phyloP scores from a whole-genome alignment of 2,113 vertebrate genomes.

The Psammodynastes pulverulentus region DNA sequence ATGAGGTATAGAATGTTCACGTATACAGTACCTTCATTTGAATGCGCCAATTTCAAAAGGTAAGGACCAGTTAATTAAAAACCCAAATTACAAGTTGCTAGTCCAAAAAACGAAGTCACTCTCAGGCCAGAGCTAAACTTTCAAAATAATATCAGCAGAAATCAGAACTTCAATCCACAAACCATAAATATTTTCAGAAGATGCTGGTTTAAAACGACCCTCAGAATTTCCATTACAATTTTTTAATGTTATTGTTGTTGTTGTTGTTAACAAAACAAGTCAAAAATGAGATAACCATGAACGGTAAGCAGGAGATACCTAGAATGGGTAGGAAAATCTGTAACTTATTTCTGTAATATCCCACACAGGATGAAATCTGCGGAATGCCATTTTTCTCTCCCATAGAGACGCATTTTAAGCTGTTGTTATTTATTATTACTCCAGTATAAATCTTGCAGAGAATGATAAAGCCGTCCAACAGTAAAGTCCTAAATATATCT shows the following conservation, averaged over 20 bases:
- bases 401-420: background rate
- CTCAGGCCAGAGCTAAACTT: background rate
- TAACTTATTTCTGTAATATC: conserved; percentile 15
- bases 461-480: background rate
- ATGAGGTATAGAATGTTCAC: background rate
- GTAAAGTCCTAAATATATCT: conserved; percentile 22
- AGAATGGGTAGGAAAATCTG: conserved; percentile 7
- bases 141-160: background rate
- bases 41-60: background rate
- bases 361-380: background rate
- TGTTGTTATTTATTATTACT: conserved; percentile 25
- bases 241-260: background rate
- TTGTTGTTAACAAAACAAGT: background rate
- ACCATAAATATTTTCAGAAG: background rate
- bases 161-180: background rate
- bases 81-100: background rate
- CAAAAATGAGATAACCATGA: conserved; percentile 2
- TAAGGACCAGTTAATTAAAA: background rate
- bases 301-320: background rate
- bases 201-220: background rate
- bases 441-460: conserved; percentile 13
- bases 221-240: background rate
- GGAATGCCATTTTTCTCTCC: background rate
- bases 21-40: background rate
- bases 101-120: background rate